phyloP scores from a whole-genome alignment of 1,140 invertebrate genomes.

The Drosophila saltans region DNA sequence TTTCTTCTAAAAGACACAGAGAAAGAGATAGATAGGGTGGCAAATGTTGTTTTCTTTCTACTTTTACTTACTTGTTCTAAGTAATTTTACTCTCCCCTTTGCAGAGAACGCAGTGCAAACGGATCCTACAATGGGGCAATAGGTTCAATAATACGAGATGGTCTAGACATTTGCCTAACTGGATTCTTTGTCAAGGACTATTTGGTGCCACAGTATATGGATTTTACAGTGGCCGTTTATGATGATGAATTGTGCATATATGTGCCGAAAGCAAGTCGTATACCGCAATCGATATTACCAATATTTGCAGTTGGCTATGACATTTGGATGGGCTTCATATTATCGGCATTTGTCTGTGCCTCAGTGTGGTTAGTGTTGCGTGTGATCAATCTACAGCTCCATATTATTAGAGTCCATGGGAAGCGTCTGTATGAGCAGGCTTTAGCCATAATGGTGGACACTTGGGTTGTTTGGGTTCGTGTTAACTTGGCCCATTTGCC shows the following conservation, averaged over 20 bases:
- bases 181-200: conserved; percentile 84
- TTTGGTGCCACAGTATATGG: conserved; percentile 71
- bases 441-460: conserved; percentile 64
- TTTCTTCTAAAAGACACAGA: too few relatives aligned
- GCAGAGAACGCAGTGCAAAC: conserved; percentile 62
- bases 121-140: conserved; percentile 82
- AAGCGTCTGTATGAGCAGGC: conserved; percentile 48
- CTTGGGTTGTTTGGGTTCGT: conserved; percentile 77
- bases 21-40: too few relatives aligned
- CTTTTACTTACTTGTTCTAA: too few relatives aligned
- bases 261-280: conserved; percentile 79
- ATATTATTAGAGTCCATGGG: conserved; percentile 26
- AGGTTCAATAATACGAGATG: conserved; percentile 71
- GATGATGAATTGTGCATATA: conserved; percentile 83
- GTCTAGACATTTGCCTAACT: conserved; percentile 79
- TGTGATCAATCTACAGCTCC: conserved; percentile 52
- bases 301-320: conserved; percentile 76
- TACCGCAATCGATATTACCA: conserved; percentile 82
- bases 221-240: conserved; percentile 77
- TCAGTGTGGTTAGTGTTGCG: conserved; percentile 60
- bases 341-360: conserved; percentile 59
- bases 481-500: conserved; percentile 64
- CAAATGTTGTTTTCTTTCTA: too few relatives aligned
- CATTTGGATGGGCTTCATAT: conserved; percentile 78
- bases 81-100: background rate